These are phyloP conservation scores for Okapia johnstoni DNA, from an alignment of 2,113 vertebrate species.

Conservation along the genomic window DNA sequence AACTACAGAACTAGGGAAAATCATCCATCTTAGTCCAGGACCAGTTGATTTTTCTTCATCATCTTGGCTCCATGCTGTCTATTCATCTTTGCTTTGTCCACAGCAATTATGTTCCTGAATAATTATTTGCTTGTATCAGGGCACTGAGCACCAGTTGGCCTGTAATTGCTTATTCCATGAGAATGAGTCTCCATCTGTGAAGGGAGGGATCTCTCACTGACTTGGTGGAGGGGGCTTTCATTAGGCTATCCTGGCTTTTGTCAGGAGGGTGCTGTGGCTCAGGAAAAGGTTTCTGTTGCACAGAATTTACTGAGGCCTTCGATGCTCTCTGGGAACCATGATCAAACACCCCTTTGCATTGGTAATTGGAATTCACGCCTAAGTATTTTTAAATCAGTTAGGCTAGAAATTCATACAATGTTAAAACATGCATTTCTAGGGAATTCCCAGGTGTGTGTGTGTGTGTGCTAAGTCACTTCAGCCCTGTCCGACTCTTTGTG, in stretches of 20 bases:
- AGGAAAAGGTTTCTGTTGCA: neutral
- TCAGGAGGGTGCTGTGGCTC: fast-evolving
- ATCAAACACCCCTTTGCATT: neutral
- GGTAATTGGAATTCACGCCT: neutral
- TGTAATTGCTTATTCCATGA: neutral
- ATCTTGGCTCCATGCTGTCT: neutral
- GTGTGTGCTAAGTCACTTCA: neutral
- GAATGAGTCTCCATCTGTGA: neutral
- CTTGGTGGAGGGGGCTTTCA: neutral
- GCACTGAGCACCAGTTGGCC: neutral
- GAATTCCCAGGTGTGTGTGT: neutral
- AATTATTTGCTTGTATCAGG: neutral
- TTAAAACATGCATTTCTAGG: neutral
- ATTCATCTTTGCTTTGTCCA: neutral
- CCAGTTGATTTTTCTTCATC: neutral
- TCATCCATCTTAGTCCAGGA: neutral
- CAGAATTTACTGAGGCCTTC: neutral
- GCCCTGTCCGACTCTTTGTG: neutral
- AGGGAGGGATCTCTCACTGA: neutral
- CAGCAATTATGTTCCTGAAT: neutral
- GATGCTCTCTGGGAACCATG: neutral
- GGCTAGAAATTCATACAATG: neutral
- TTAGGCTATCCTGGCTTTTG: neutral
- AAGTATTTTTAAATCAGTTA: neutral
- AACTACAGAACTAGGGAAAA: neutral